Base-by-base conservation (phyloP, 2,113 vertebrate genomes). In the Anthoscopus minutus region DNA sequence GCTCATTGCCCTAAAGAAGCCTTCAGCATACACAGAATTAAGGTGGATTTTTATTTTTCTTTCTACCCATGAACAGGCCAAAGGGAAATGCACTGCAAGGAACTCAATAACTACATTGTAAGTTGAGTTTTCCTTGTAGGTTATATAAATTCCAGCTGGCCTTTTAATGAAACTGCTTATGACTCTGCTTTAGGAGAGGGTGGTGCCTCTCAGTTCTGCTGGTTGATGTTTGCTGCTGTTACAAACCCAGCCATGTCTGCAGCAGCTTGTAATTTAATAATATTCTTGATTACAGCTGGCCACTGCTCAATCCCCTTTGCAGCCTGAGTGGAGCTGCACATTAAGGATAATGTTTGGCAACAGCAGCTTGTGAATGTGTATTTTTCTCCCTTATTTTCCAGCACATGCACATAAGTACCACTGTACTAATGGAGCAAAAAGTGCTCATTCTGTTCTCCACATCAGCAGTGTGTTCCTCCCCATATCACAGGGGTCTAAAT, bases 231-330 rank as follows among this genome's bases (percentile, higher is more conserved):
- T 90, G 88, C 82, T 7, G 12, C 79, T 53, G 22, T 57, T 93
- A 18, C 76, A 70, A 83, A 67, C 76, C 53, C 81, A 81, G 86
- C 89, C 58, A 35, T 40, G 71, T 79, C 74, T 89, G 88, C 79
- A 94, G 17, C 60, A 79, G 91, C 91, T 65, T 86, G 74, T 91
- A 77, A 93, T 94, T 88, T 91, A 89, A 94, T 92, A 93, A 78
- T 92, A 80, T 66, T 48, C 54, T 88, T 92, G 94, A 89, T 96
- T 93, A 86, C 89, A 88, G 79, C 28, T 45, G 93, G 90, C 72
- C 74, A 42, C 79, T 51, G 70, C 89, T 50, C 37, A 4, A 16
- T 50, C 13, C 74, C 66, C 89, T 86, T 16, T 73, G 70, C 88
- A 80, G 88, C 56, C 4, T 8, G 85, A 89, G 15, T 45, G 37